Evolutionary conservation across 2,113 vertebrate genomes (phyloP), one percentile per base, ranked within the genome.

Genomic region (Corythaixoides concolor): DNA sequence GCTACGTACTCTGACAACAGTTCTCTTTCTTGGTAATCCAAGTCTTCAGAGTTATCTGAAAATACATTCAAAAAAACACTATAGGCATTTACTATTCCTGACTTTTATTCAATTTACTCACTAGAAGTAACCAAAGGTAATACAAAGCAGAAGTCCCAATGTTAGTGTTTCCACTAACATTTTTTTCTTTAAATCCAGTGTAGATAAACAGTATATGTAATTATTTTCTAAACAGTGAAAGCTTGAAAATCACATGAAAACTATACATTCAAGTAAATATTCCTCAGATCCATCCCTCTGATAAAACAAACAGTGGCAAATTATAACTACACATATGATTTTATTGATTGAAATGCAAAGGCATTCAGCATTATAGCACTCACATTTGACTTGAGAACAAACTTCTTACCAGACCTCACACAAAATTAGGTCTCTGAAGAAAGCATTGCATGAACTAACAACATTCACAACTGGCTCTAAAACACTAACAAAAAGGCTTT

Each of bases 21-120:
- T 4, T 32, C 4, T 39, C 5, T 49, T n/a, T 53, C 1, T 21
- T 79, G 50, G 35, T 3, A 27, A 30, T 55, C 21, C 18, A 32
- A 12, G 3, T 62, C 84, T 39, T 78, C 90, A 79, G 80, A 94
- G 63, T 1, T 55, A 86, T 66, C 96, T 97, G 92, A 93, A 94
- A 97, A 95, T 5, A 82, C 12, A 88, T 77, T 73, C 6, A 62
- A 78, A 88, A 86, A n/a, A 3, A 0, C 52, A 64, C 2, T 27
- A 63, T 17, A 80, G 15, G 9, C 20, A 70, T 55, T 76, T 74
- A 62, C 26, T 88, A 35, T 43, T 90, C 16, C 8, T 79, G 24
- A 63, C 37, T 87, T 75, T 50, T 39, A 63, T 33, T 67, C 30
- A 59, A 24, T 16, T 49, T 8, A 52, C 7, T 6, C 3, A 56